phyloP scores from a whole-genome alignment of 2,888 invertebrate genomes.

The Chrysotoxum bicinctum region DNA sequence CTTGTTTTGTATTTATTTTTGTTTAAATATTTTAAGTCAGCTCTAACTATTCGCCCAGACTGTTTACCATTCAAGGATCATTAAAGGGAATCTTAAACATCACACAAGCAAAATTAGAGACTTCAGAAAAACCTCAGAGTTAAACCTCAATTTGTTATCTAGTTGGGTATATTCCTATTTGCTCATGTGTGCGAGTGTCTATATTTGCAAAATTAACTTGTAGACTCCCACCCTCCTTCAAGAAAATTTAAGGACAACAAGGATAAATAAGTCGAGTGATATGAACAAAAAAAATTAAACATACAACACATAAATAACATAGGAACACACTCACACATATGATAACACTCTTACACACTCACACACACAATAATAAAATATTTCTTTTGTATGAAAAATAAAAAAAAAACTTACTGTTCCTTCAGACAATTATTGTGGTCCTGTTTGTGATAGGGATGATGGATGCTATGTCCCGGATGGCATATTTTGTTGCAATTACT shows the following conservation, averaged over 20 bases:
- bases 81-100: constrained; percentile 39
- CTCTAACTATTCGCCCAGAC: constrained; percentile 24
- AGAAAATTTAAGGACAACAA: constrained; percentile 25
- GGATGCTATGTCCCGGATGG: constrained; percentile 77
- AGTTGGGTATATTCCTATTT: not conserved
- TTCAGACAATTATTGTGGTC: constrained; percentile 79
- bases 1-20: not conserved
- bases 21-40: not conserved
- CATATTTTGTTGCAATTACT: constrained; percentile 78
- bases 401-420: constrained; percentile 80
- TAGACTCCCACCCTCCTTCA: constrained; percentile 26
- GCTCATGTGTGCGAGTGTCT: constrained; percentile 24
- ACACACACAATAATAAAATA: constrained; percentile 27
- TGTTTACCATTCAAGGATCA: constrained; percentile 46
- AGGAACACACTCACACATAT: constrained; percentile 39
- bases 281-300: constrained; percentile 35
- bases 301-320: constrained; percentile 29
- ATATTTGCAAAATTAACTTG: constrained; percentile 53
- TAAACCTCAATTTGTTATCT: constrained; percentile 67
- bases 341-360: constrained; percentile 26
- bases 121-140: constrained; percentile 50
- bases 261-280: not conserved
- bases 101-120: constrained; percentile 45
- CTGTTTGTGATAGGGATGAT: constrained; percentile 78
- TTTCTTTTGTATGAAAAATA: not conserved